Percentiles rank a stretch among this genome's conserved stretches.
These are phyloP conservation scores for Cyanistes caeruleus DNA, from an alignment of 2,113 vertebrate genomes.

Conservation along the genomic window DNA sequence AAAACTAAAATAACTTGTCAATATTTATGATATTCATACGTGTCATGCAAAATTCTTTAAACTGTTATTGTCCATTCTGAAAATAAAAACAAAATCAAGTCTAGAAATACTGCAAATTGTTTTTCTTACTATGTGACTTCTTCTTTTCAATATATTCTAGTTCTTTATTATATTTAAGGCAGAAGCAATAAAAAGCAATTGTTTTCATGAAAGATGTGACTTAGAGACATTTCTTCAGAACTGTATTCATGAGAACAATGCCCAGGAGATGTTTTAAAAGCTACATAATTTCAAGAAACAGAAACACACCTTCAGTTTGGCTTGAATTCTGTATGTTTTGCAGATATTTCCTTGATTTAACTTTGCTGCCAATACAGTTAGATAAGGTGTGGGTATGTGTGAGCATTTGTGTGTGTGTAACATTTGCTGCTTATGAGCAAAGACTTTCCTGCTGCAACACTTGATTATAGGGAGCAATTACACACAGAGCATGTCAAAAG, in stretches of 20 bases:
- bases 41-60: not conserved
- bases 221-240: slow-evolving; percentile 8
- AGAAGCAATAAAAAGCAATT: slow-evolving; percentile 61
- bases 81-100: slow-evolving; percentile 17
- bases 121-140: slow-evolving; percentile 29
- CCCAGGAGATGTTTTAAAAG: slow-evolving; percentile 28
- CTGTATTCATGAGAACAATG: slow-evolving; percentile 1
- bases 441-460: not conserved
- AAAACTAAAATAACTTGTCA: slow-evolving; percentile 10
- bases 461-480: slow-evolving; percentile 14
- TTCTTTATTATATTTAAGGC: slow-evolving; percentile 43
- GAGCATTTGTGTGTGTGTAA: not conserved
- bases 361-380: not conserved
- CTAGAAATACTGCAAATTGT: not conserved
- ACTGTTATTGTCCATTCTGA: slow-evolving; percentile 6
- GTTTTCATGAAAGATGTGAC: slow-evolving; percentile 20
- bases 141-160: not conserved
- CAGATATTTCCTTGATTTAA: slow-evolving; percentile 10
- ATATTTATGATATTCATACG: slow-evolving; percentile 19
- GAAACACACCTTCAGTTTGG: not conserved
- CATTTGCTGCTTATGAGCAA: slow-evolving; percentile 7
- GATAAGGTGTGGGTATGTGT: not conserved
- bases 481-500: not conserved
- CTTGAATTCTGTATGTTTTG: not conserved
- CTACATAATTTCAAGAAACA: not conserved